A percentile compares a stretch with the other conserved stretches of the same genome.
Evolutionary conservation across 1,140 invertebrate genomes (phyloP).

Genomic region (Cryptotermes secundus): DNA sequence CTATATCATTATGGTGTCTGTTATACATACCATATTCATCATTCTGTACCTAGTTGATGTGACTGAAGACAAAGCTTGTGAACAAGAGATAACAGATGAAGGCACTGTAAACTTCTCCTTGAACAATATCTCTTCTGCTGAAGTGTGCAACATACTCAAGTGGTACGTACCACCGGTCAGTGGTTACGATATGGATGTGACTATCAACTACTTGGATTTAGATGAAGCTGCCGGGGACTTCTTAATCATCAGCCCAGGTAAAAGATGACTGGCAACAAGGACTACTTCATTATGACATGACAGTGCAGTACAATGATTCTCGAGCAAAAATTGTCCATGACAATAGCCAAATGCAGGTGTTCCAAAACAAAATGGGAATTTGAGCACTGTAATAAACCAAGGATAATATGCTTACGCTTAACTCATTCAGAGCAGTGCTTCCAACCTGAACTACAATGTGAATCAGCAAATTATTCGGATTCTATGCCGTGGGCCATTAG

Average conservation of each 20-base stretch:
- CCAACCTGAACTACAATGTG: too few species aligned
- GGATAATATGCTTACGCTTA: too few species aligned
- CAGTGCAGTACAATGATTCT: not conserved
- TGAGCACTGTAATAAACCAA: too few species aligned
- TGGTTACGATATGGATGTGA: not conserved
- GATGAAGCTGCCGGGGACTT: not conserved
- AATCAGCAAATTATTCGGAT: too few species aligned
- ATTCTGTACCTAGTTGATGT: too few species aligned
- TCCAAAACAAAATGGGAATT: too few species aligned
- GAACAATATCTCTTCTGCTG: not conserved
- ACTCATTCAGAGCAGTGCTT: too few species aligned
- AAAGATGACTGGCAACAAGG: too few species aligned
- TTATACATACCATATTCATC: too few species aligned
- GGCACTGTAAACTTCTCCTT: not conserved
- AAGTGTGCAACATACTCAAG: not conserved
- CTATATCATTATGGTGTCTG: too few species aligned
- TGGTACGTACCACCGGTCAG: not conserved
- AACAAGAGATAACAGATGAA: not conserved
- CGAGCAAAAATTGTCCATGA: not conserved
- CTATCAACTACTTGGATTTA: not conserved
- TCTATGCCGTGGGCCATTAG: too few species aligned
- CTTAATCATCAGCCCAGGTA: constrained; percentile 11
- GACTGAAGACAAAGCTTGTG: not conserved
- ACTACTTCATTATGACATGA: too few species aligned
- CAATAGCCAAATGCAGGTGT: not conserved